A percentile compares a stretch with the other conserved stretches of the same genome.
Conservation (phyloP, 2,797 vertebrate species). For the Clarias laeviceps region DNA sequence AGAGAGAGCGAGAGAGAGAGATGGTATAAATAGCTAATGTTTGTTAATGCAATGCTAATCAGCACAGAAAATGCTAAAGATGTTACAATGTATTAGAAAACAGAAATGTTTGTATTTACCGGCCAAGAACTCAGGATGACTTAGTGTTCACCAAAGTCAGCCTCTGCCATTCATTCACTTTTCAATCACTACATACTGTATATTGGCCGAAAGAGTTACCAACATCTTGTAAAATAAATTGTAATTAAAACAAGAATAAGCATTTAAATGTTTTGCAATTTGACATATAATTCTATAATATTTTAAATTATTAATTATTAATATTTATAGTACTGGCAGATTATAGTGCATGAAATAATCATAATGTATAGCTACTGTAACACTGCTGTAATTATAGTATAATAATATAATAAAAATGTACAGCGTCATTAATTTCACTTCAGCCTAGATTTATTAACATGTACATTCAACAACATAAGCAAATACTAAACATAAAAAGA, state of each 20-base stretch:
- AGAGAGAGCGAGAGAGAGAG: constrained; percentile 34
- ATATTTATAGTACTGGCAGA: neutral
- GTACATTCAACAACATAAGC: neutral
- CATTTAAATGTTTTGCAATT: neutral
- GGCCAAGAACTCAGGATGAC: constrained; percentile 41
- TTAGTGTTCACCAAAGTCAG: constrained; percentile 40
- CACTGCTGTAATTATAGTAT: neutral
- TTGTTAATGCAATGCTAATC: neutral
- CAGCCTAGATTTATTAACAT: neutral
- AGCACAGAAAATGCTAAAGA: constrained; percentile 38
- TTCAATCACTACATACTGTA: constrained; percentile 39
- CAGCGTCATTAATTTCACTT: neutral
- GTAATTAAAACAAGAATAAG: neutral
- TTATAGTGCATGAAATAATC: neutral
- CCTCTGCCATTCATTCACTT: constrained; percentile 43
- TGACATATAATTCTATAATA: neutral
- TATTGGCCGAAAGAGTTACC: constrained; percentile 19
- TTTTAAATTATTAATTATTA: neutral
- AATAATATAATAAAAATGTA: neutral
- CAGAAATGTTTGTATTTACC: constrained; percentile 46
- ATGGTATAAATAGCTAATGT: constrained; percentile 1
- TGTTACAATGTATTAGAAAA: constrained; percentile 51
- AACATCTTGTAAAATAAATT: constrained; percentile 36
- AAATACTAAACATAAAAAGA: neutral
- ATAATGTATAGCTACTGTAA: neutral